Base-by-base conservation (phyloP, 2,888 invertebrate species). In the Cephus rjabovi region DNA sequence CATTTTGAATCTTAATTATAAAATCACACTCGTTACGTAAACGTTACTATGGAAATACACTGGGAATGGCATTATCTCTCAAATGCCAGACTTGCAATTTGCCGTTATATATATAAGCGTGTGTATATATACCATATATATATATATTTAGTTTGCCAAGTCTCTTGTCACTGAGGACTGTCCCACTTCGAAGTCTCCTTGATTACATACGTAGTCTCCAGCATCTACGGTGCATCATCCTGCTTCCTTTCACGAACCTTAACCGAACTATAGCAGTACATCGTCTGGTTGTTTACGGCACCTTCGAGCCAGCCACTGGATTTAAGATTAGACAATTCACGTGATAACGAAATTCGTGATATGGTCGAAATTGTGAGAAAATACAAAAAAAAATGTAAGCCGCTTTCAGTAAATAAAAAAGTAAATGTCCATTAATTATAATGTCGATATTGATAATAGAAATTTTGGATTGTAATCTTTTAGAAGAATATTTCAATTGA, bases 61-160 rank as follows among this genome's bases (percentile, higher is more conserved):
- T 56, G 84, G 79, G 81, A 80, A 82, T 81, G 76, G 84, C 83
- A 86, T 88, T 86, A 87, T 89, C 86, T 84, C 79, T 76, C 79
- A 81, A 82, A 83, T 80, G 80, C 78, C 82, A 79, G 77, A 74
- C 33, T 74, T 79, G 79, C 77, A 81, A 77, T 80, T 77, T 77
- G 1, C 34, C 33, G 12, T 33, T 71, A 15, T 34, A 71, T 71
- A 71, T 6, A 71, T 70, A 30, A 11, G 0, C 9, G 34, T 23
- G 12, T 69, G 1, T 12, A n/a, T 23, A 69, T 69, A 69, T 11
- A 30, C 4, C 34, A 34, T 34, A 34, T 70, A 23, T 33, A n/a
- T 12, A 30, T 30, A 40, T 40, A 40, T 40, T 40, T 40, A 12
- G 78, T 80, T 81, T 79, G 77, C 78, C 79, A 75, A 74, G 79